Base-by-base conservation (phyloP, 2,888 invertebrate genomes). In the Capitulum mitella region DNA sequence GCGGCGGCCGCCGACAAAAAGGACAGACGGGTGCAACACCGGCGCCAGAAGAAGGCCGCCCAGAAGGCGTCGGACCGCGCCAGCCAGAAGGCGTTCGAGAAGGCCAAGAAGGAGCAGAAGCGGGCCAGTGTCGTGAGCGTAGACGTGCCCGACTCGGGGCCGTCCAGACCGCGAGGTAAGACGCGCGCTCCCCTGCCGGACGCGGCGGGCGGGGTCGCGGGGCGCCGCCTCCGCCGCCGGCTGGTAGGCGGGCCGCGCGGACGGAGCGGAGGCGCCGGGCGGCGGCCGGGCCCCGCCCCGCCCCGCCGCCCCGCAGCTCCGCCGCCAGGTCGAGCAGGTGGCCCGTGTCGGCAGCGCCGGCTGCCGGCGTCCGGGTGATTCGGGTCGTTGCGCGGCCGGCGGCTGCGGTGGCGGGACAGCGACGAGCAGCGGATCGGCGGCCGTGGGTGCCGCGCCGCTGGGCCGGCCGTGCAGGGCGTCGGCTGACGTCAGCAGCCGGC, bases 71-170 rank as follows among this genome's bases (percentile, higher is more conserved):
- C 70, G 10, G 70, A 70, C 1, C 70, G 70, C 37, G 70, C 70
- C 70, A 40, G 37, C 12, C 70, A 70, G 70, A 70, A 70, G 40
- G 70, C 70, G 40, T 70, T 40, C 26, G 70, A 70, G 26, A 70
- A 70, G 40, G 70, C 70, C 22, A 37, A 70, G 40, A 70, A 70
- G 40, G 70, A 70, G 70, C 40, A 37, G 70, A 70, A 64, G 64
- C 64, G n/a, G 14, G n/a, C n/a, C 29, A n/a, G 58, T 8, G n/a
- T 1, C 0, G 5, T 26, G 51, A 6, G 51, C 58, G 29, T 6
- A 12, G 58, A 58, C n/a, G 29, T 58, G 8, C 26, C 58, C n/a
- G 58, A 58, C 58, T 1, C 58, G 2, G 12, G 43, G 43, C 43
- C 43, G 6, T 43, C 43, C 43, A 43, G 43, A 8, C 43, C 6